Evolutionary conservation across 2,888 invertebrate genomes (phyloP).

Genomic region (Nematopogon swammerdamellus): DNA sequence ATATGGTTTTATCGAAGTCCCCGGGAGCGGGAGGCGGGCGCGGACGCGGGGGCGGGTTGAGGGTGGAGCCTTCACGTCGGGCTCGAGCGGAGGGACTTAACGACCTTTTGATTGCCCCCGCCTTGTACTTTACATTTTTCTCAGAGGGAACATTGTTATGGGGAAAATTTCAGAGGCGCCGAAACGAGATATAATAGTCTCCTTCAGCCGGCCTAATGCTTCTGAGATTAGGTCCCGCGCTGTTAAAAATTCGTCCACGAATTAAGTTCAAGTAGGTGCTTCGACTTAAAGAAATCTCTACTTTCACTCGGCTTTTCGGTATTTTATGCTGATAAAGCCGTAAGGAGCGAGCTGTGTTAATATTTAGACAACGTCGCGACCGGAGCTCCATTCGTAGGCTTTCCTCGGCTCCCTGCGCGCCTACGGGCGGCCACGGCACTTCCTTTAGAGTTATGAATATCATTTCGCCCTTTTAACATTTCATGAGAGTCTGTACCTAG

Average conservation of each 20-base stretch:
- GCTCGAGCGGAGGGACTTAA: background rate
- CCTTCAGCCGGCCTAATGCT: background rate
- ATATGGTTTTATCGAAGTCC: too few relatives aligned
- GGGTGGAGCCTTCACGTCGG: too few relatives aligned
- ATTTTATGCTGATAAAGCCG: background rate
- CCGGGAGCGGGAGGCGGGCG: too few relatives aligned
- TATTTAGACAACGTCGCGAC: background rate
- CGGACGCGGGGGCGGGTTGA: too few relatives aligned
- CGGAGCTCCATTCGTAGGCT: too few relatives aligned
- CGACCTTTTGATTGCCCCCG: background rate
- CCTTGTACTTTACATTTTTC: background rate
- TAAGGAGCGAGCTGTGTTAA: background rate
- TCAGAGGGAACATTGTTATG: background rate
- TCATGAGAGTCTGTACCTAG: too few relatives aligned
- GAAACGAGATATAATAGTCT: background rate
- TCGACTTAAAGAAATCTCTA: background rate
- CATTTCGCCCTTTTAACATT: too few relatives aligned
- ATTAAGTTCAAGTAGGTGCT: background rate
- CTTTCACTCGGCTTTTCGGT: background rate
- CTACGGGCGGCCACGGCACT: too few relatives aligned
- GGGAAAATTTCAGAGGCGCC: background rate
- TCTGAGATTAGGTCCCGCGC: background rate
- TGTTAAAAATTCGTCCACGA: background rate
- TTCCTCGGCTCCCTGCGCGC: too few relatives aligned
- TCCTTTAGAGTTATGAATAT: too few relatives aligned